Evolutionary conservation across 2,797 vertebrate genomes (phyloP).

Genomic region (Diplodus sargus): DNA sequence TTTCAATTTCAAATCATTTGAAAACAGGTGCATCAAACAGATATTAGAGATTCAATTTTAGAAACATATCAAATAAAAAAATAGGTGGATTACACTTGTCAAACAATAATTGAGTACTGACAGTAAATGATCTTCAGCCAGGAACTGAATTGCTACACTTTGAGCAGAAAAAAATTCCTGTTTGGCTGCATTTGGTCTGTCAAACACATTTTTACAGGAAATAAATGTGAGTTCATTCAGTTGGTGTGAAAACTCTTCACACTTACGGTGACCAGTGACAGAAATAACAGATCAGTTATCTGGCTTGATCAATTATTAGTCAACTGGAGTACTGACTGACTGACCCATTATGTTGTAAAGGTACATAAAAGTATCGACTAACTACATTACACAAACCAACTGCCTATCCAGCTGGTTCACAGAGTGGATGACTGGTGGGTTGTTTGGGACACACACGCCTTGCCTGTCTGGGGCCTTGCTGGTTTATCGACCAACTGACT

Average conservation of each 20-base stretch:
- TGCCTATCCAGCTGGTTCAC: constrained; percentile 3
- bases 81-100: neutral
- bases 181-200: neutral
- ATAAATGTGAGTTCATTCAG: constrained; percentile 5
- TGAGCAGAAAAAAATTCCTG: neutral
- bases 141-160: neutral
- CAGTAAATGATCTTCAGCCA: neutral
- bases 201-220: constrained; percentile 11
- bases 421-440: neutral
- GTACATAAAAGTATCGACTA: constrained; percentile 17
- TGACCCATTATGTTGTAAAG: neutral
- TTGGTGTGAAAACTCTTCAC: neutral
- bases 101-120: constrained; percentile 14
- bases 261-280: constrained; percentile 1
- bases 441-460: constrained; percentile 7
- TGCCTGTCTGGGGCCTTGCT: neutral
- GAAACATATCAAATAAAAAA: neutral
- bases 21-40: neutral
- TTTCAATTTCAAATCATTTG: neutral
- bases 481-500: constrained; percentile 36
- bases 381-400: neutral
- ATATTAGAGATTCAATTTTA: neutral
- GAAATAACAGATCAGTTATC: neutral
- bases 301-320: neutral
- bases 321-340: neutral